Percentiles rank a stretch among this genome's conserved stretches.
These are phyloP conservation scores for Teleogryllus occipitalis DNA, from an alignment of 1,140 invertebrate genomes.

Conservation along the genomic window DNA sequence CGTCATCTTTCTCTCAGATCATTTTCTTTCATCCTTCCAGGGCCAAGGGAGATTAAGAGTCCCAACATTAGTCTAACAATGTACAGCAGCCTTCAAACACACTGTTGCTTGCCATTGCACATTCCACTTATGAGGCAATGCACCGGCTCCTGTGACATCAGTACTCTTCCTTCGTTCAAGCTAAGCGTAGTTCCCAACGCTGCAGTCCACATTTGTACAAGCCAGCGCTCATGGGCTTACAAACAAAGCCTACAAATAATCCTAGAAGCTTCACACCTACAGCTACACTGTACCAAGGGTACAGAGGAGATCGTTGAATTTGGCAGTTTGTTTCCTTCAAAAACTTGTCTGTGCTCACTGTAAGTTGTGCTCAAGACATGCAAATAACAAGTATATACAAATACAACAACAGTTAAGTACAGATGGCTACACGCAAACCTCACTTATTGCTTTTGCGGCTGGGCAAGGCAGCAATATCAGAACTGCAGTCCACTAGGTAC, in stretches of 20 bases:
- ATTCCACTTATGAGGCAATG: not conserved
- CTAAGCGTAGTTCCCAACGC: not conserved
- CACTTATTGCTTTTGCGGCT: conserved; percentile 21
- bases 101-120: not conserved
- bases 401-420: conserved; percentile 21
- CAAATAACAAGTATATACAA: conserved; percentile 16
- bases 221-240: conserved; percentile 2
- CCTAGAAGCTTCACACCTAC: conserved; percentile 8
- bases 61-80: not conserved
- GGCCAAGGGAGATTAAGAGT: not conserved
- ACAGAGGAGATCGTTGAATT: conserved; percentile 12
- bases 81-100: not conserved
- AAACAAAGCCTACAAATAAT: not conserved
- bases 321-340: conserved; percentile 4
- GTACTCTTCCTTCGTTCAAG: not conserved
- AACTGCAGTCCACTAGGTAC: conserved; percentile 15
- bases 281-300: conserved; percentile 11
- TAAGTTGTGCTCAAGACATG: conserved; percentile 16
- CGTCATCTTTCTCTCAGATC: not conserved
- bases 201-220: conserved; percentile 4
- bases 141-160: not conserved
- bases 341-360: conserved; percentile 11
- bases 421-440: conserved; percentile 17
- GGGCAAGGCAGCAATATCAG: conserved; percentile 20
- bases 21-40: not conserved